Conservation (phyloP, 1,140 invertebrate species). For the Idris sp. region DNA sequence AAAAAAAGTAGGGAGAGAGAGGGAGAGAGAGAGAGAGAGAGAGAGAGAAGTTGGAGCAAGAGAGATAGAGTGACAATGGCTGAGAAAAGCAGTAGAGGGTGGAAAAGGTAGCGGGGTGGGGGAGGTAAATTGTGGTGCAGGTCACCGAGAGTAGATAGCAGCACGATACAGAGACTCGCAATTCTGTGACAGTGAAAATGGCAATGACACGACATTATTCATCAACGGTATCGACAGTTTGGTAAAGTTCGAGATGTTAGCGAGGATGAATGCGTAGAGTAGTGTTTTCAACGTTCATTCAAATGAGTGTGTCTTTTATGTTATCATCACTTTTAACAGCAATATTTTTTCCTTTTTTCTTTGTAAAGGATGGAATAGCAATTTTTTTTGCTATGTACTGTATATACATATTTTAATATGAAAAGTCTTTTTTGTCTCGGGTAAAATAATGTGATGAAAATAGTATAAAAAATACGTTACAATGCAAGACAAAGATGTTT, state of each 20-base stretch:
- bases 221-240: conserved; percentile 36
- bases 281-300: conserved; percentile 38
- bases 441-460: no score
- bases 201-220: conserved; percentile 58
- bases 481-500: no score
- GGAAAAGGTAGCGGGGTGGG: conserved; percentile 23
- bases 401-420: conserved; percentile 35
- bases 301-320: conserved; percentile 32
- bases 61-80: conserved; percentile 27
- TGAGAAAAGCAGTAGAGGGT: conserved; percentile 31
- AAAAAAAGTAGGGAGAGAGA: background rate
- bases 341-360: background rate
- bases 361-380: conserved; percentile 21
- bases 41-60: no score
- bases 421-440: no score
- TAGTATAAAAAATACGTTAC: no score
- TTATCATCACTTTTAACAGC: conserved; percentile 27
- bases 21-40: conserved; percentile 10
- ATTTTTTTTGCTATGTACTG: conserved; percentile 13
- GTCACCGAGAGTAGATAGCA: conserved; percentile 66
- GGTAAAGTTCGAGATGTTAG: conserved; percentile 54
- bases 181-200: conserved; percentile 60
- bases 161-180: conserved; percentile 40
- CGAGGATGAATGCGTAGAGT: conserved; percentile 43
- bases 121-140: conserved; percentile 47